Evolutionary conservation across 2,888 invertebrate genomes (phyloP).

Genomic region (Zootermopsis nevadensis): DNA sequence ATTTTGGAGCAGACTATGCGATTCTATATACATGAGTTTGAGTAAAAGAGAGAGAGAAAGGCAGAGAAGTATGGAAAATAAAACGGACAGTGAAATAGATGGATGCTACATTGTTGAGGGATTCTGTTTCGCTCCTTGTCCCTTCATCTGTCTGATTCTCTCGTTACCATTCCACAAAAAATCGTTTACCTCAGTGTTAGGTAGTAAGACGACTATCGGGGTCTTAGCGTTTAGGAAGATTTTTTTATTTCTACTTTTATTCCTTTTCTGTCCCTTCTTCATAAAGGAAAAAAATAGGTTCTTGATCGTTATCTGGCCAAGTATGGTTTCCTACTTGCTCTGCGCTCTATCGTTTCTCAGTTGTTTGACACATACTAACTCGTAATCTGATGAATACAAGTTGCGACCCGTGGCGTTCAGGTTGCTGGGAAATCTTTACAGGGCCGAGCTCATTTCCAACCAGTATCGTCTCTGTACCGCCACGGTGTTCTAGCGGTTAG

Average conservation of each 20-base stretch:
- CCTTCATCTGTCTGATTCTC: too few relatives aligned
- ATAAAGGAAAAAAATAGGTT: background rate
- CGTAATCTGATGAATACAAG: too few relatives aligned
- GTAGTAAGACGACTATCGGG: background rate
- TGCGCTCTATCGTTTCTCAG: background rate
- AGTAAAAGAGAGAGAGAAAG: background rate
- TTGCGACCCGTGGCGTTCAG: too few relatives aligned
- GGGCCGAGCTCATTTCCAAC: too few relatives aligned
- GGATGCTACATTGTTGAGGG: constrained; percentile 42
- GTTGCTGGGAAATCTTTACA: too few relatives aligned
- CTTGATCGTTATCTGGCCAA: background rate
- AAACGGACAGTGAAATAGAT: constrained; percentile 32
- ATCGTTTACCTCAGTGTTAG: background rate
- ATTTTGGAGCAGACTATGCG: background rate
- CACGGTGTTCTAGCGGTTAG: too few relatives aligned
- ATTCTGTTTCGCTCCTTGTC: background rate
- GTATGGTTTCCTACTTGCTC: background rate
- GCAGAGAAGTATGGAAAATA: background rate
- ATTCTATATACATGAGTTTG: background rate
- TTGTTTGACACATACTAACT: background rate
- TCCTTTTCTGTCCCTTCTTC: background rate
- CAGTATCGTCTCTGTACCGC: too few relatives aligned
- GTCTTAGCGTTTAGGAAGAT: background rate
- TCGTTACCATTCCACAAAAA: background rate
- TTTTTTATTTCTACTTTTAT: background rate